phyloP scores from a whole-genome alignment of 2,888 invertebrate genomes.

The Apodemia duryi region DNA sequence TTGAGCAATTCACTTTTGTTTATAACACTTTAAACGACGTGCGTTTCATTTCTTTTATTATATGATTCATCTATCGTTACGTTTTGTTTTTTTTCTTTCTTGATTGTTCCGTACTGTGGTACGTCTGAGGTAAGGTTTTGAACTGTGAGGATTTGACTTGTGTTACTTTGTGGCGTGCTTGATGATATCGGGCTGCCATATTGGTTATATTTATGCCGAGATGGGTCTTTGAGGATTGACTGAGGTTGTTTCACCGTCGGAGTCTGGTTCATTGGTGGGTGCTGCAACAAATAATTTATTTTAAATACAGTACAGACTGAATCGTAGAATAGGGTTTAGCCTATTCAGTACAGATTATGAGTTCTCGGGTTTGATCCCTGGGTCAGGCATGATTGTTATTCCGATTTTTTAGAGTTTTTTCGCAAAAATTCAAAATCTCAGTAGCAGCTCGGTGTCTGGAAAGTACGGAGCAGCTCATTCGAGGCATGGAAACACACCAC shows the following conservation, averaged over 20 bases:
- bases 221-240: constrained; percentile 82
- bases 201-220: constrained; percentile 78
- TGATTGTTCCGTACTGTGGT: constrained; percentile 75
- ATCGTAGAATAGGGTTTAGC: too few relatives aligned
- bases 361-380: too few relatives aligned
- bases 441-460: too few relatives aligned
- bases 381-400: too few relatives aligned
- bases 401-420: too few relatives aligned
- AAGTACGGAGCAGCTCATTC: too few relatives aligned
- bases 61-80: constrained; percentile 72
- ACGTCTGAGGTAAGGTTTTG: constrained; percentile 74
- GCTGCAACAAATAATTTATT: constrained; percentile 50
- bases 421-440: too few relatives aligned
- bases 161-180: constrained; percentile 64
- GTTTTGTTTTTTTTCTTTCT: constrained; percentile 74
- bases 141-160: constrained; percentile 80
- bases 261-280: constrained; percentile 54
- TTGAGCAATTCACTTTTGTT: constrained; percentile 26
- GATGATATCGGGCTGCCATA: constrained; percentile 70
- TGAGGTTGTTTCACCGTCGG: constrained; percentile 78
- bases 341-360: too few relatives aligned
- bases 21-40: constrained; percentile 50
- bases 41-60: constrained; percentile 67
- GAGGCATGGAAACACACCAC: too few relatives aligned
- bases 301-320: too few relatives aligned